phyloP scores from a whole-genome alignment of 2,113 vertebrate genomes.

The Oreocharis arfaki region DNA sequence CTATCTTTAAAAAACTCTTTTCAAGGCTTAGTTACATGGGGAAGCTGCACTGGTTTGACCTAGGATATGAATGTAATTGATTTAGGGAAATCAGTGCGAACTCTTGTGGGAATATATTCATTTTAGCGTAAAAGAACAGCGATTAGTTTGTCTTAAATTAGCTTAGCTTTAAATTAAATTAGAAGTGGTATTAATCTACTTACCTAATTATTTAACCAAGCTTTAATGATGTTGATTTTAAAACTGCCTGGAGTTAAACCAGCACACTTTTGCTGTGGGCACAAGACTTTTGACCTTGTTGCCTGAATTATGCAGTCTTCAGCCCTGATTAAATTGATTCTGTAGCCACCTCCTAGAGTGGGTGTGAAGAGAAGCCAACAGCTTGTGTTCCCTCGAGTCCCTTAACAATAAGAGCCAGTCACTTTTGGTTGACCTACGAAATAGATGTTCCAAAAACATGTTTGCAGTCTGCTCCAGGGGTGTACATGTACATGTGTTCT shows the following conservation, averaged over 20 bases:
- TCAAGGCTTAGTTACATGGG: background rate
- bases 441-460: background rate
- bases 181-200: background rate
- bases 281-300: background rate
- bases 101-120: background rate
- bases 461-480: background rate
- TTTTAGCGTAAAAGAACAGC: background rate
- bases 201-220: constrained; percentile 10
- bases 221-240: background rate
- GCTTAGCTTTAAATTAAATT: constrained; percentile 9
- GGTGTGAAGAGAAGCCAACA: background rate
- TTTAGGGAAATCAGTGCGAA: background rate
- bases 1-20: background rate
- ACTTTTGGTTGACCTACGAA: background rate
- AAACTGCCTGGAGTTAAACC: background rate
- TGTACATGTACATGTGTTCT: background rate
- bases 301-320: background rate
- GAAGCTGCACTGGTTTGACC: background rate
- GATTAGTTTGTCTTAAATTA: constrained; percentile 31
- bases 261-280: background rate
- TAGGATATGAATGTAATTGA: background rate
- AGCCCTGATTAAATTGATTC: background rate
- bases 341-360: background rate
- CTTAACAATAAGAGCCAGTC: background rate
- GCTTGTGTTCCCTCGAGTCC: background rate